Evolutionary conservation across 2,888 invertebrate genomes (phyloP).

Genomic region (Tuberolachnus salignus): DNA sequence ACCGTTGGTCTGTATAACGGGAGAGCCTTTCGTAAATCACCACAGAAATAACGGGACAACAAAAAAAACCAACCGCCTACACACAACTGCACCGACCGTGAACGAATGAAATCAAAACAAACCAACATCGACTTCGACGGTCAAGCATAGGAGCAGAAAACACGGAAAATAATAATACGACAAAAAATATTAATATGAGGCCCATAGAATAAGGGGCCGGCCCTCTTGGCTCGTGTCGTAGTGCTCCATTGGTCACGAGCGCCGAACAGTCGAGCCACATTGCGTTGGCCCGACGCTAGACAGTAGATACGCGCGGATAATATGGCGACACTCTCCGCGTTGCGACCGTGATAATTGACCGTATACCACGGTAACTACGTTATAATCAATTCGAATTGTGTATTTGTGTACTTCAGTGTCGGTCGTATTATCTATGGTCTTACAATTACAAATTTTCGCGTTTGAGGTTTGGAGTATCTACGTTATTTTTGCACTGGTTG

Average conservation of each 20-base stretch:
- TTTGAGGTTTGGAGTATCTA: too few relatives aligned
- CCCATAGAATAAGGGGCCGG: slow-evolving; percentile 15
- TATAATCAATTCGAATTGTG: too few relatives aligned
- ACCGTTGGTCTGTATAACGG: neutral
- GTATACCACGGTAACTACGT: too few relatives aligned
- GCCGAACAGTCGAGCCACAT: slow-evolving; percentile 29
- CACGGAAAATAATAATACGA: too few relatives aligned
- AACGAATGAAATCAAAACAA: slow-evolving; percentile 14
- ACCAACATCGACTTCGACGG: too few relatives aligned
- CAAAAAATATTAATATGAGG: neutral
- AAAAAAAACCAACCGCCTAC: neutral
- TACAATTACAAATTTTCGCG: too few relatives aligned
- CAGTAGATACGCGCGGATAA: neutral
- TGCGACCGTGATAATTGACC: too few relatives aligned
- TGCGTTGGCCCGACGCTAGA: neutral
- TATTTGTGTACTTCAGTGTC: too few relatives aligned
- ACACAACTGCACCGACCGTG: neutral
- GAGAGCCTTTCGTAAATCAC: neutral
- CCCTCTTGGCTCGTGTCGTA: neutral
- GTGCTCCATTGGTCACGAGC: slow-evolving; percentile 31
- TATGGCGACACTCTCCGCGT: slow-evolving; percentile 40
- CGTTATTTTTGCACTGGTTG: too few relatives aligned
- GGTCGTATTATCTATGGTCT: too few relatives aligned
- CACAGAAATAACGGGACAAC: too few relatives aligned
- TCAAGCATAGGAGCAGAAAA: too few relatives aligned